These are phyloP conservation scores for Ceratothoa steindachneri DNA, from an alignment of 2,888 invertebrate genomes.

Conservation along the genomic window DNA sequence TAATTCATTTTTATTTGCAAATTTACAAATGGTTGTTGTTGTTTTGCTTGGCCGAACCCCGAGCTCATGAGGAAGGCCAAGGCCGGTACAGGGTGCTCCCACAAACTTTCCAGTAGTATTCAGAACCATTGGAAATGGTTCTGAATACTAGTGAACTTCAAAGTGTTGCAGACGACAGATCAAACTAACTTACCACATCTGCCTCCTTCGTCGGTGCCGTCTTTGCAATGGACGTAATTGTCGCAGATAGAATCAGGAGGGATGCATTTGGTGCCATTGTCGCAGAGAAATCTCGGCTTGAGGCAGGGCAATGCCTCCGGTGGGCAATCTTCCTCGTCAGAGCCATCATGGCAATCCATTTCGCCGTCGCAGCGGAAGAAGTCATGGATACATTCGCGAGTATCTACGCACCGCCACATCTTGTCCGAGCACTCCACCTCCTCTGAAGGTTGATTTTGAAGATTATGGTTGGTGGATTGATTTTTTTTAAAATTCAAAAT, in stretches of 20 bases:
- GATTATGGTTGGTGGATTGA: too few relatives aligned
- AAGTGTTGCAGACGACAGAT: too few relatives aligned
- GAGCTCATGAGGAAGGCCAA: too few relatives aligned
- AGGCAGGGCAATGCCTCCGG: constrained; percentile 24
- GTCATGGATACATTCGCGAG: constrained; percentile 54
- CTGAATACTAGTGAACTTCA: too few relatives aligned
- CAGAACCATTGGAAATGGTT: too few relatives aligned
- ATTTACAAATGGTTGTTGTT: too few relatives aligned
- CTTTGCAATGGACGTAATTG: constrained; percentile 64
- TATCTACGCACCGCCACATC: constrained; percentile 52
- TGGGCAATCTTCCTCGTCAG: constrained; percentile 61
- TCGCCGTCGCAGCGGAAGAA: constrained; percentile 61
- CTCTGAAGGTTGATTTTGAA: constrained; percentile 35
- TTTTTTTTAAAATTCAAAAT: too few relatives aligned
- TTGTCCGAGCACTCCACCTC: constrained; percentile 27
- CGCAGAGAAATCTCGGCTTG: constrained; percentile 32
- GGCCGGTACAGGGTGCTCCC: too few relatives aligned
- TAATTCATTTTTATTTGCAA: too few relatives aligned
- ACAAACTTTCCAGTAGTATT: too few relatives aligned
- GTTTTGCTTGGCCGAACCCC: too few relatives aligned
- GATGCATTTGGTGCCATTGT: constrained; percentile 67
- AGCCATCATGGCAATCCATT: constrained; percentile 62
- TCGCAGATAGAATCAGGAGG: constrained; percentile 70
- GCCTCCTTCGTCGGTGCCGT: constrained; percentile 73
- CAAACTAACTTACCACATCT: constrained; percentile 62